Conservation (phyloP, 2,113 vertebrate genomes). For the Gadus chalcogrammus region DNA sequence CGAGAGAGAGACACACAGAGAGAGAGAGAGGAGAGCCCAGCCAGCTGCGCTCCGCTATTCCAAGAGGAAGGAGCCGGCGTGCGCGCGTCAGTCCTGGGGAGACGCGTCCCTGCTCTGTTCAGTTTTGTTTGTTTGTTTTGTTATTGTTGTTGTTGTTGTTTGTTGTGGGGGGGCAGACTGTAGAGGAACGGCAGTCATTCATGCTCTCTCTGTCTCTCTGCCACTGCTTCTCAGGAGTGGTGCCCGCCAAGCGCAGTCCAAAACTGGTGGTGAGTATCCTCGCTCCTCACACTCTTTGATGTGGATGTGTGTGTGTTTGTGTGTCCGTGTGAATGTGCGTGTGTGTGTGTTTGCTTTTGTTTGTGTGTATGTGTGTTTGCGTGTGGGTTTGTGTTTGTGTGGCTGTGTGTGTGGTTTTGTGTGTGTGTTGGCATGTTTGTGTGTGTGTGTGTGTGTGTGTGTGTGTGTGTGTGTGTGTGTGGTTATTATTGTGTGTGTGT, state of each 20-base stretch:
- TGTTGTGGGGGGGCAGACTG: constrained; percentile 67
- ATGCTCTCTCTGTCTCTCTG: constrained; percentile 80
- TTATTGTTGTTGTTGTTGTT: constrained; percentile 30
- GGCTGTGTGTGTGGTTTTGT: too few species aligned
- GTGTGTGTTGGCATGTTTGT: too few species aligned
- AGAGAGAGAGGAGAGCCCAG: constrained; percentile 18
- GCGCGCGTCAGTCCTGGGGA: constrained; percentile 15
- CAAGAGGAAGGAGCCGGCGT: constrained; percentile 36
- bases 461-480: too few species aligned
- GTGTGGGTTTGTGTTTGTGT: too few species aligned
- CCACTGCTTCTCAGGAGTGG: constrained; percentile 93
- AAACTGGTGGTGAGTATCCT: constrained; percentile 96
- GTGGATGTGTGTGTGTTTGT: constrained; percentile 25
- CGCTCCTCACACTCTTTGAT: constrained; percentile 25
- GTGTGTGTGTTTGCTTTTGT: background rate
- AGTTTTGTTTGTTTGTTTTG: constrained; percentile 2
- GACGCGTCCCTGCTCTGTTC: background rate
- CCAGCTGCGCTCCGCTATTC: constrained; percentile 39
- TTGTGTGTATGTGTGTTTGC: background rate
- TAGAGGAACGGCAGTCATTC: constrained; percentile 77
- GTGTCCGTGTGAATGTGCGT: background rate
- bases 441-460: too few species aligned
- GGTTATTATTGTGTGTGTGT: too few species aligned
- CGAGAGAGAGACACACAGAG: constrained; percentile 18
- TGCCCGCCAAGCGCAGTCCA: constrained; percentile 95